Conservation (phyloP, 2,888 invertebrate species). For the Melitaea athalia region DNA sequence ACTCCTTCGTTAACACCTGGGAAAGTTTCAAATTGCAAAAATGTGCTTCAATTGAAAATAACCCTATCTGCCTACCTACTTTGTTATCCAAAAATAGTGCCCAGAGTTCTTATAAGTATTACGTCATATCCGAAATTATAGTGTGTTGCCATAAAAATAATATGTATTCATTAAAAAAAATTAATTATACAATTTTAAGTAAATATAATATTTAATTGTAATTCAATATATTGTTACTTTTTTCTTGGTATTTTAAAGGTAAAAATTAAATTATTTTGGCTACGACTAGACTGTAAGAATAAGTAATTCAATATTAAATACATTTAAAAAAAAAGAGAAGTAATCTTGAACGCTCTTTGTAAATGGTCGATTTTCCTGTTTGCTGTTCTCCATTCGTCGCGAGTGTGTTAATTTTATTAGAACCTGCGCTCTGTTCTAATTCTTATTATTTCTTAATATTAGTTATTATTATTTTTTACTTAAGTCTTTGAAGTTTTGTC, state of each 20-base stretch:
- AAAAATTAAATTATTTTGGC: not conserved
- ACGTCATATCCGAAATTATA: conserved; percentile 64
- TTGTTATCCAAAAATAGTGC: conserved; percentile 79
- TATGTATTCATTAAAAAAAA: conserved; percentile 25
- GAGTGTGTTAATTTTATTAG: conserved; percentile 72
- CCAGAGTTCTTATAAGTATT: conserved; percentile 48
- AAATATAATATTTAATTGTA: conserved; percentile 6
- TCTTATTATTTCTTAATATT: conserved; percentile 73
- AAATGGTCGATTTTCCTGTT: conserved; percentile 82
- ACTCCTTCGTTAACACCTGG: conserved; percentile 50
- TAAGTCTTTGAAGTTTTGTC: conserved; percentile 65
- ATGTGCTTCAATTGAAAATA: conserved; percentile 78
- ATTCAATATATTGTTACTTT: not conserved
- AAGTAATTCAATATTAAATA: conserved; percentile 24
- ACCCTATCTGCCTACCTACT: conserved; percentile 63
- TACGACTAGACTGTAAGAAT: conserved; percentile 11
- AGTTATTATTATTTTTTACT: conserved; percentile 75
- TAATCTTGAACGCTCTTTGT: conserved; percentile 65
- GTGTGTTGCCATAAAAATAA: conserved; percentile 53
- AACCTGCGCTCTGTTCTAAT: conserved; percentile 69
- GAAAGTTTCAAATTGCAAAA: conserved; percentile 79
- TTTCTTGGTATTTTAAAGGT: not conserved
- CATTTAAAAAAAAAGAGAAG: conserved; percentile 30
- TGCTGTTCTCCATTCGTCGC: conserved; percentile 76
- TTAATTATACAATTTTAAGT: conserved; percentile 26